Evolutionary conservation across 2,797 vertebrate genomes (phyloP).

Genomic region (Periophthalmus magnuspinnatus): DNA sequence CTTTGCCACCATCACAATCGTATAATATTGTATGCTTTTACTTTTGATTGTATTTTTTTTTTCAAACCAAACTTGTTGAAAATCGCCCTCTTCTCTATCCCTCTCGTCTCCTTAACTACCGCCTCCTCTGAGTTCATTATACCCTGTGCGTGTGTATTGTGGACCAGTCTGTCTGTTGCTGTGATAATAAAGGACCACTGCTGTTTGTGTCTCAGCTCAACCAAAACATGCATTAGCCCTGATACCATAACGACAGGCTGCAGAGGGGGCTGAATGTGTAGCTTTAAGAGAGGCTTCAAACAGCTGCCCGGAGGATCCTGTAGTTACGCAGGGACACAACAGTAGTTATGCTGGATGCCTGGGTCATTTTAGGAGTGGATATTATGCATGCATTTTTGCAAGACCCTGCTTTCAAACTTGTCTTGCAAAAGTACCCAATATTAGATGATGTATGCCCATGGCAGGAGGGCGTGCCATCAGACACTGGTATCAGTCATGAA

Average conservation of each 20-base stretch:
- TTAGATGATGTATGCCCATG: too few relatives aligned
- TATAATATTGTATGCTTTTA: not conserved
- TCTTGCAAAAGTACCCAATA: too few relatives aligned
- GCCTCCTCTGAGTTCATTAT: constrained; percentile 23
- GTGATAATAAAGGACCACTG: constrained; percentile 61
- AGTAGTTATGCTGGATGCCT: not conserved
- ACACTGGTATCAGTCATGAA: not conserved
- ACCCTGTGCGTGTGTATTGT: constrained; percentile 29
- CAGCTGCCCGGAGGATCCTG: constrained; percentile 7
- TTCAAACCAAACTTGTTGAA: not conserved
- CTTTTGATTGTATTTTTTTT: not conserved
- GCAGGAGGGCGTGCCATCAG: too few relatives aligned
- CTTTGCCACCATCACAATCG: not conserved
- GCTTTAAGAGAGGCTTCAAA: constrained; percentile 45
- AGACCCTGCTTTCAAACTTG: too few relatives aligned
- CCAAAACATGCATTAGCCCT: constrained; percentile 72
- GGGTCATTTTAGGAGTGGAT: not conserved
- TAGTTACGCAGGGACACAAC: constrained; percentile 30
- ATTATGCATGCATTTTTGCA: too few relatives aligned
- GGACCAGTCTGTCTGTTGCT: constrained; percentile 42
- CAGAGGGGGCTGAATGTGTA: constrained; percentile 28
- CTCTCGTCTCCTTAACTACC: not conserved
- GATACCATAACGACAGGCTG: constrained; percentile 54
- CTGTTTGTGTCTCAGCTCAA: constrained; percentile 40
- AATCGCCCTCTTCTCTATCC: not conserved